Base-by-base conservation (phyloP, 2,888 invertebrate genomes). In the Hyposoter didymator region DNA sequence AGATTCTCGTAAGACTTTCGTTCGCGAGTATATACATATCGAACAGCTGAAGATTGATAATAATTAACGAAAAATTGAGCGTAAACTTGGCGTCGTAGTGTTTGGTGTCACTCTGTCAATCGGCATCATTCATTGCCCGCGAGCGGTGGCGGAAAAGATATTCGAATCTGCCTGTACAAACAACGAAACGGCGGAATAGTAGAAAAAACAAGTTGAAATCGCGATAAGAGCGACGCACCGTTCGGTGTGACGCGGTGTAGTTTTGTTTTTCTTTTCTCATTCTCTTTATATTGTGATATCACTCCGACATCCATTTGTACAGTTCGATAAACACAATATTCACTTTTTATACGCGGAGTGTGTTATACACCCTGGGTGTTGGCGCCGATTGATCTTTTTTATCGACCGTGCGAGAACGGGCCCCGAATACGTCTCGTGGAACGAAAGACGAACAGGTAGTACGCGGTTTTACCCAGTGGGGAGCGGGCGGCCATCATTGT, bases 401-500 rank as follows among this genome's bases (percentile, higher is more conserved):
- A 59, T 55, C 78, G 78, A 22, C 70, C 22, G 70, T 62, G 45
- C 45, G 47, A 39, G 32, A 22, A 79, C 72, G 79, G 79, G 72
- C 79, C 79, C 79, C 28, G 70, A 70, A 78, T 70, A 55, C 45
- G 43, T 8, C 67, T 22, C 70, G 32, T 35, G 14, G 49, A 85
- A 81, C 85, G 86, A 87, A 84, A 22, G 45, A 70, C 70, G 47
- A 69, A 67, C 39, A 70, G 79, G 79, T 83, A 81, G 64, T 75
- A 62, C 74, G 80, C 80, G 82, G 73, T 70, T 49, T 49, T 32
- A 66, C 64, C 39, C 49, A 67, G 78, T 52, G 73, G 72, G 87
- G 88, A 81, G 84, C 85, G 88, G 88, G 85, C 89, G 88, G 90
- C 90, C 90, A 90, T 90, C 88, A 88, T 90, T 91, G 91, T 90